Base-by-base conservation (phyloP, 2,797 vertebrate genomes). In the Squalus acanthias region DNA sequence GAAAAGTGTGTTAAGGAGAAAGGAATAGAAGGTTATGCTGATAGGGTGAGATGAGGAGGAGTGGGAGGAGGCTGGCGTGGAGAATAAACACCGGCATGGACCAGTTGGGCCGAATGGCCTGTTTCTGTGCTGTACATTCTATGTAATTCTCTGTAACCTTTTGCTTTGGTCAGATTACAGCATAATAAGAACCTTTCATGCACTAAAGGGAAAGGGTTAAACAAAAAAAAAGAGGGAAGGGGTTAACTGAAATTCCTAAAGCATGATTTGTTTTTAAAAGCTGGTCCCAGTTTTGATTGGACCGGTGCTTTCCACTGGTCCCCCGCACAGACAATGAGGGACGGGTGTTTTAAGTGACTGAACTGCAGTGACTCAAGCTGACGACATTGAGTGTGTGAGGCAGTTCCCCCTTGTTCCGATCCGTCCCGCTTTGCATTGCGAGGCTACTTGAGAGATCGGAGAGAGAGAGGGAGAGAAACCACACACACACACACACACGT, bases 221-320 rank as follows among this genome's bases (percentile, higher is more conserved):
- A 10, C 29, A 39, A n/a, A 63, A 3, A 63, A 63, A 69, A 39
- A 39, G 39, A 46, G 33, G 46, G 39, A 69, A 69, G 20, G 65
- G 22, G n/a, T 93, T 92, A 92, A 92, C 33, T 85, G 7, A 69
- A 93, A 93, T 93, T 93, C 91, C 91, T 39, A 26, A 46, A 46
- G 20, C 63, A 69, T 93, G 91, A 69, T 20, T 46, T 92, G 89
- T 92, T 65, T 93, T 69, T 9, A 46, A 67, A 67, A 39, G 7
- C 20, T 93, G 65, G 63, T n/a, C 63, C 1, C 20, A 67, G n/a
- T 69, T 93, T 69, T 93, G 91, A 93, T 93, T 46, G 91, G 91
- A 67, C 17, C 0, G 2, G 17, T 65, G 63, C 17, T 93, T 69
- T 24, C 3, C 17, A 10, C 63, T 69, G 63, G 12, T 2, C 65